Evolutionary conservation across 2,113 vertebrate genomes (phyloP).

Genomic region (Sterna hirundo): DNA sequence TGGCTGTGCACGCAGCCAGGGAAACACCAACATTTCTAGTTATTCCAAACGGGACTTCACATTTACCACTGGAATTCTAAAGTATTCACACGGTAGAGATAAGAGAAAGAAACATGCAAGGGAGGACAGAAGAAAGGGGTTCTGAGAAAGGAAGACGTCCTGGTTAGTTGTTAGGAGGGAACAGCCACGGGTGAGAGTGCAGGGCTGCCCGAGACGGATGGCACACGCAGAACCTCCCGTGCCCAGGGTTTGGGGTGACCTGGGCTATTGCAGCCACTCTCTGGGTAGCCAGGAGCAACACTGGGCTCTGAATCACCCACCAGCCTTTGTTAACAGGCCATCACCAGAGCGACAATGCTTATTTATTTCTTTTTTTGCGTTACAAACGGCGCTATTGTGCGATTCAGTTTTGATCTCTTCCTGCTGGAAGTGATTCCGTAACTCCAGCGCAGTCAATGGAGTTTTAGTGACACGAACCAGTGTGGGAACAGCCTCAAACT

Average conservation of each 20-base stretch:
- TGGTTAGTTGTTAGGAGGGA: neutral
- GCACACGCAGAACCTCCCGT: rapidly evolving
- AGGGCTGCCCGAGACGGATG: neutral
- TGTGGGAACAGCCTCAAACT: neutral
- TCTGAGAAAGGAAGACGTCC: neutral
- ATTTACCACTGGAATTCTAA: neutral
- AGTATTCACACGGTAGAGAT: neutral
- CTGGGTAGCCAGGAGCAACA: neutral
- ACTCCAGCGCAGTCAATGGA: neutral
- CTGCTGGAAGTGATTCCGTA: neutral
- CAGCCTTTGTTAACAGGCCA: neutral
- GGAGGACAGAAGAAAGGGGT: neutral
- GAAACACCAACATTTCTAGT: neutral
- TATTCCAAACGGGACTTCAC: neutral
- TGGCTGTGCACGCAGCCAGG: rapidly evolving
- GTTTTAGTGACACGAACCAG: neutral
- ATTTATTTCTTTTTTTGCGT: neutral
- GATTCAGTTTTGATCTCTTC: neutral
- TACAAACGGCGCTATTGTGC: neutral
- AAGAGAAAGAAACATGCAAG: neutral
- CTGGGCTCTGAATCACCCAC: neutral
- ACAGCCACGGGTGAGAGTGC: neutral
- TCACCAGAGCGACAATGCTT: neutral
- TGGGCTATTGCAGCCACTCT: neutral
- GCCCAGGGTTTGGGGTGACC: neutral